These are phyloP conservation scores for Pyrrhosoma nymphula DNA, from an alignment of 2,888 invertebrate species.

Conservation along the genomic window DNA sequence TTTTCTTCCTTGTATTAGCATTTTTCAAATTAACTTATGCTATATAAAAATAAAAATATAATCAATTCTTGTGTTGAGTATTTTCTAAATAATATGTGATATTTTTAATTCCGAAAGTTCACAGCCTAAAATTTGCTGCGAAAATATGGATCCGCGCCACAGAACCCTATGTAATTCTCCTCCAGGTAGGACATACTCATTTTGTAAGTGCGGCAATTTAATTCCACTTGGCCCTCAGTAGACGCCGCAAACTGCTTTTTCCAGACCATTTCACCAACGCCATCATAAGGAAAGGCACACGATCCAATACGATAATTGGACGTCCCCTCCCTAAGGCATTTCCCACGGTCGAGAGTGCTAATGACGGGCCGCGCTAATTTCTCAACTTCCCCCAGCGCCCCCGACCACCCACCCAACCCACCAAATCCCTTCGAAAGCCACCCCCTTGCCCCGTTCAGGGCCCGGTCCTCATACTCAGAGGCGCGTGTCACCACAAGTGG, in stretches of 20 bases:
- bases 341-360: not conserved
- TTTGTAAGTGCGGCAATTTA: not conserved
- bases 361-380: not conserved
- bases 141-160: too few species aligned
- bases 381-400: not conserved
- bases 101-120: too few species aligned
- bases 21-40: too few species aligned
- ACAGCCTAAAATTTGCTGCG: too few species aligned
- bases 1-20: too few species aligned
- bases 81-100: too few species aligned
- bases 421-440: too few species aligned
- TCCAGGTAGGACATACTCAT: not conserved
- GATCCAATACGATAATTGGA: not conserved
- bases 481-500: slow-evolving; percentile 4
- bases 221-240: not conserved
- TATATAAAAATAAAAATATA: too few species aligned
- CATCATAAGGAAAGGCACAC: not conserved
- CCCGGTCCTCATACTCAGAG: not conserved
- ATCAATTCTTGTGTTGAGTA: too few species aligned
- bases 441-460: too few species aligned
- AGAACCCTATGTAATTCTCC: too few species aligned
- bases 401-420: too few species aligned
- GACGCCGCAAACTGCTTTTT: not conserved
- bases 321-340: not conserved
- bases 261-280: not conserved